Conservation (phyloP, 2,888 invertebrate species). For the Eumerus sabulonum region DNA sequence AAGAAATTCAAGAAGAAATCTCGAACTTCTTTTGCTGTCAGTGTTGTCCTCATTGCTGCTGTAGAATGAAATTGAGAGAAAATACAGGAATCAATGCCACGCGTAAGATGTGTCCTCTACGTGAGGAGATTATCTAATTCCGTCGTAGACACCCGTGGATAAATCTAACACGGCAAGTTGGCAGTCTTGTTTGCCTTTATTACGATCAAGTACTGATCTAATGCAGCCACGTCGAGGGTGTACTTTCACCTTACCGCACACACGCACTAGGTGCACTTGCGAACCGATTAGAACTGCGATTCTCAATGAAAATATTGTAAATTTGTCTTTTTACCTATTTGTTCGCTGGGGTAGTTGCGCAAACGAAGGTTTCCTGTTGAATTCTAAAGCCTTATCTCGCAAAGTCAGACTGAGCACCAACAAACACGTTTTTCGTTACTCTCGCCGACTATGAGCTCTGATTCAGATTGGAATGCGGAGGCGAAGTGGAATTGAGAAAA, state of each 20-base stretch:
- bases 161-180: constrained; percentile 27
- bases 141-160: neutral
- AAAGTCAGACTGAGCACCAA: constrained; percentile 8
- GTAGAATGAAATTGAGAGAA: neutral
- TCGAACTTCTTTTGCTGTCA: constrained; percentile 87
- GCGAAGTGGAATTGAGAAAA: constrained; percentile 11
- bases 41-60: constrained; percentile 70
- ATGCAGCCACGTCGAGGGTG: constrained; percentile 51
- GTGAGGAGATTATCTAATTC: constrained; percentile 51
- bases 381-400: constrained; percentile 8
- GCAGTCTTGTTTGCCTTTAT: constrained; percentile 4
- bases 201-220: neutral
- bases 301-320: constrained; percentile 8
- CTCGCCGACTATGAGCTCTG: constrained; percentile 36
- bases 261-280: neutral
- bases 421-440: constrained; percentile 59
- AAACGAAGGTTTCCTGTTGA: constrained; percentile 10
- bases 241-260: constrained; percentile 64
- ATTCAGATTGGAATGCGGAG: constrained; percentile 18
- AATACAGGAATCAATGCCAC: constrained; percentile 38
- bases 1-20: constrained; percentile 94
- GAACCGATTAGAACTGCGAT: neutral
- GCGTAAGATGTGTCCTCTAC: constrained; percentile 27
- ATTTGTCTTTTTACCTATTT: constrained; percentile 24
- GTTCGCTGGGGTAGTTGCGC: constrained; percentile 15